Percentiles rank a stretch among this genome's conserved stretches.
phyloP scores from a whole-genome alignment of 1,140 invertebrate genomes.

The Trialeurodes vaporariorum region DNA sequence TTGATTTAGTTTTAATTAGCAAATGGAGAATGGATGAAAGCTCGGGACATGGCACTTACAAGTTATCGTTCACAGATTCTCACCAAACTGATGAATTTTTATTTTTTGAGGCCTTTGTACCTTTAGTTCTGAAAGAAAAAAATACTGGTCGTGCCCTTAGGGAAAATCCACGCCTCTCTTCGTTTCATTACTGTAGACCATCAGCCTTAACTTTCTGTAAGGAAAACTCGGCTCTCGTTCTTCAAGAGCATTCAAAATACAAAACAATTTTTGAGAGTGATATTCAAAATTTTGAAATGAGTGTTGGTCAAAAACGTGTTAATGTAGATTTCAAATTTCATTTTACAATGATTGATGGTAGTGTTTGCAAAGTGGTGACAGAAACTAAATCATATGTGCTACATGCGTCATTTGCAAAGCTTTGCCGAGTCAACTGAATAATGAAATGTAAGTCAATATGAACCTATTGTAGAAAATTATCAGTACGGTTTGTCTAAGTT shows the following conservation, averaged over 20 bases:
- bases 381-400: not conserved
- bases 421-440: slow-evolving; percentile 4
- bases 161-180: not conserved
- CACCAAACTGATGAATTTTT: not conserved
- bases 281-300: not conserved
- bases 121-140: not conserved
- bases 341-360: slow-evolving; percentile 9
- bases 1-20: not conserved
- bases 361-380: slow-evolving; percentile 1
- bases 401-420: slow-evolving; percentile 7
- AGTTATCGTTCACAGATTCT: not conserved
- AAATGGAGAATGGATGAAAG: not conserved
- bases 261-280: not conserved
- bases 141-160: not conserved
- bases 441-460: not conserved
- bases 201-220: not conserved
- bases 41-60: not conserved
- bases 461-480: not conserved
- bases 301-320: not conserved
- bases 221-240: not conserved
- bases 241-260: not conserved
- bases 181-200: not conserved
- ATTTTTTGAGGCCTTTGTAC: not conserved
- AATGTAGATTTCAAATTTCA: not conserved
- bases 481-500: not conserved